Percentiles rank a stretch among this genome's conserved stretches.
phyloP scores from a whole-genome alignment of 2,797 vertebrate genomes.

The Notolepis coatsorum region DNA sequence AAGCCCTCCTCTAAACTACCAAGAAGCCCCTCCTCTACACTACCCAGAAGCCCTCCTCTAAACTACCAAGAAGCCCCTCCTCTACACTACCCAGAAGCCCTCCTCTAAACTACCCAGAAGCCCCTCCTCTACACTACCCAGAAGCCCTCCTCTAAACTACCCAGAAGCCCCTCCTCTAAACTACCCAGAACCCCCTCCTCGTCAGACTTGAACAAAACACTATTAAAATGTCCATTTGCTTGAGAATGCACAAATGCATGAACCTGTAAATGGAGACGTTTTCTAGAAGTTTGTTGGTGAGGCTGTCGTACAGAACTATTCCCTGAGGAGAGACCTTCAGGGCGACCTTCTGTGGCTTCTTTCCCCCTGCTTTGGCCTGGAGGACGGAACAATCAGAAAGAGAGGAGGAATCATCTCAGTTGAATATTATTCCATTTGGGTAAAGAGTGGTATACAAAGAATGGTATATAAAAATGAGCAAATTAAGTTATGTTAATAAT shows the following conservation, averaged over 20 bases:
- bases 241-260: neutral
- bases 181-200: neutral
- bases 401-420: neutral
- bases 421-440: neutral
- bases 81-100: too few relatives aligned
- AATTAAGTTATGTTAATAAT: too few relatives aligned
- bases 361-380: conserved; percentile 93
- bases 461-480: neutral
- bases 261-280: conserved; percentile 97
- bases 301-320: conserved; percentile 85
- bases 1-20: too few relatives aligned
- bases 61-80: too few relatives aligned
- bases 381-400: neutral
- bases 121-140: too few relatives aligned
- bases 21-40: too few relatives aligned
- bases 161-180: too few relatives aligned
- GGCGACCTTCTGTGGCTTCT: conserved; percentile 92
- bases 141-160: too few relatives aligned
- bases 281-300: conserved; percentile 87
- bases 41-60: too few relatives aligned
- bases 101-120: too few relatives aligned
- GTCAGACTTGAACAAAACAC: neutral
- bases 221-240: neutral
- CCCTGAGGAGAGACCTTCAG: conserved; percentile 92
- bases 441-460: neutral